phyloP scores from a whole-genome alignment of 1,140 invertebrate genomes.

The Tenebrio molitor region DNA sequence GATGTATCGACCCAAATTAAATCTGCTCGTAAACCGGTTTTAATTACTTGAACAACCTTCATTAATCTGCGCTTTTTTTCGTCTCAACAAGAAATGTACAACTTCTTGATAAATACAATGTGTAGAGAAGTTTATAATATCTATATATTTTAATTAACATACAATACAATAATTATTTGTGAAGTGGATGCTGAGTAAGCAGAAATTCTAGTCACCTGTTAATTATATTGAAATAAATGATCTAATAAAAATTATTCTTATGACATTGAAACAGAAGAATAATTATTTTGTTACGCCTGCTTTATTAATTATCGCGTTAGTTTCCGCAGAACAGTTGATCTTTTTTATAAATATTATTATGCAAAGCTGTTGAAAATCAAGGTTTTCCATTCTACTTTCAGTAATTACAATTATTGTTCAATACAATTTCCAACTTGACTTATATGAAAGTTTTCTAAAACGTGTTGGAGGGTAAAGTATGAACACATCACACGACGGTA shows the following conservation, averaged over 20 bases:
- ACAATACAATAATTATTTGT: not conserved
- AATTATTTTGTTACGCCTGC: not conserved
- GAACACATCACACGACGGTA: no score
- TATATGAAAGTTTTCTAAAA: no score
- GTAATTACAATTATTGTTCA: no score
- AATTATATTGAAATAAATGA: not conserved
- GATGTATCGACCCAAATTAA: no score
- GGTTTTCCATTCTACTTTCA: conserved; percentile 19
- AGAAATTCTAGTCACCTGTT: not conserved
- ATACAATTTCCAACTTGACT: no score
- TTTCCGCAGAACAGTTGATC: no score
- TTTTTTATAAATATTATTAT: no score
- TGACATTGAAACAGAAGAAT: not conserved
- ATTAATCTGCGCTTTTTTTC: no score
- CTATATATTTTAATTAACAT: not conserved
- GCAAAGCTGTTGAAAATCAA: conserved; percentile 26
- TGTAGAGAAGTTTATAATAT: not conserved
- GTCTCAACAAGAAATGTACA: no score
- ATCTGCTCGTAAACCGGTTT: no score
- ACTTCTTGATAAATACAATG: not conserved
- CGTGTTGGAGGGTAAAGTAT: no score
- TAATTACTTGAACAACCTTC: no score
- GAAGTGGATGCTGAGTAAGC: not conserved
- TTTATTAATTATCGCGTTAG: not conserved
- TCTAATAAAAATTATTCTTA: not conserved